phyloP scores from a whole-genome alignment of 2,113 vertebrate genomes.

The Peromyscus maniculatus region DNA sequence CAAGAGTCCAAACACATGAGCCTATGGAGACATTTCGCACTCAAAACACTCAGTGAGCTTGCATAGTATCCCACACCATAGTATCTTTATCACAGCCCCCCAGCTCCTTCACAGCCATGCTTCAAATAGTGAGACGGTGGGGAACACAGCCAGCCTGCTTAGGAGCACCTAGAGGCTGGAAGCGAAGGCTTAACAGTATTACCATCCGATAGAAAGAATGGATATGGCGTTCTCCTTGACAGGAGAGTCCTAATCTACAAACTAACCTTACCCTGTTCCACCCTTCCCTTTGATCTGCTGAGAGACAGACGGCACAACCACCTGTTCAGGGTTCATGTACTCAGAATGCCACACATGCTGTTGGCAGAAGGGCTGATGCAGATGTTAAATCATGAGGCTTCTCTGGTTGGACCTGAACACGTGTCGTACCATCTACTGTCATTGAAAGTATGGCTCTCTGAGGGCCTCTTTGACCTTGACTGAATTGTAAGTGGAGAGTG shows the following conservation, averaged over 20 bases:
- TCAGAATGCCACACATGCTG: not conserved
- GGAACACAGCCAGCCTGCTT: not conserved
- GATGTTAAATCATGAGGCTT: not conserved
- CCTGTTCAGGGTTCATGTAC: not conserved
- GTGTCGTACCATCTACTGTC: not conserved
- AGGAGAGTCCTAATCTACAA: not conserved
- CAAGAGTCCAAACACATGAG: not conserved
- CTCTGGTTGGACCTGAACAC: not conserved
- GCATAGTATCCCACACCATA: not conserved
- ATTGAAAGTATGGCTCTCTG: not conserved
- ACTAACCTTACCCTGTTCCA: not conserved
- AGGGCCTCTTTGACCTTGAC: not conserved
- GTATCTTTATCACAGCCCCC: not conserved
- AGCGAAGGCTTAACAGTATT: not conserved
- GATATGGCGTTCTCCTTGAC: not conserved
- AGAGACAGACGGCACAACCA: not conserved
- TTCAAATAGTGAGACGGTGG: not conserved
- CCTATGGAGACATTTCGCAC: not conserved
- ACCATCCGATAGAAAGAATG: not conserved
- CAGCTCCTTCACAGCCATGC: not conserved
- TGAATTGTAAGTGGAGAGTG: not conserved
- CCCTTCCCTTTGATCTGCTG: not conserved
- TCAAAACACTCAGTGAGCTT: not conserved
- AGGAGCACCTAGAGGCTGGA: not conserved
- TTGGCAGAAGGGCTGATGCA: not conserved